A percentile compares a stretch with the other conserved stretches of the same genome.
phyloP scores from a whole-genome alignment of 2,888 invertebrate species.

The Mesochorus sp. region DNA sequence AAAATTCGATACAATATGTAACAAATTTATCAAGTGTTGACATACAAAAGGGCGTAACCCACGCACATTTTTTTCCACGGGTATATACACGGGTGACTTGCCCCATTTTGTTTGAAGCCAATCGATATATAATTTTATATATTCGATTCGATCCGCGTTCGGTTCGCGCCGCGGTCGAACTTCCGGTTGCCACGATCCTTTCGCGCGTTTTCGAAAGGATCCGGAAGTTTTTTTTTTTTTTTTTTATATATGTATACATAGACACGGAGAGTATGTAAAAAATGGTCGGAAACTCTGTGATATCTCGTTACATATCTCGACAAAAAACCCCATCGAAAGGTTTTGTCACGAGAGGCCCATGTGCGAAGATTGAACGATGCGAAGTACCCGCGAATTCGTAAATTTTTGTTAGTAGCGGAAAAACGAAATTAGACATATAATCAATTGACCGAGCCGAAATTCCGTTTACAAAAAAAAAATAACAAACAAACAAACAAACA shows the following conservation, averaged over 20 bases:
- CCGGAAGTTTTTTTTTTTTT: too few species aligned
- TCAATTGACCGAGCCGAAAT: neutral
- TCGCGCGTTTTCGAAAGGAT: conserved; percentile 19
- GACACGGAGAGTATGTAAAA: conserved; percentile 28
- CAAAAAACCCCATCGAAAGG: conserved; percentile 25
- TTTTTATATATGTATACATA: neutral
- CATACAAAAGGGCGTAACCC: neutral
- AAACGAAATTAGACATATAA: neutral
- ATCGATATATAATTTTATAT: neutral
- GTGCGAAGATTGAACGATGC: neutral
- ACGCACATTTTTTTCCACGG: neutral
- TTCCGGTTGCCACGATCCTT: conserved; percentile 25
- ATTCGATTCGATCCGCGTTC: conserved; percentile 39
- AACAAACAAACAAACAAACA: neutral
- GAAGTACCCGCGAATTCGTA: neutral
- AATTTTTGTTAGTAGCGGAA: neutral
- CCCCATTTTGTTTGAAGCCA: neutral
- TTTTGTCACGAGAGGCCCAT: conserved; percentile 27
- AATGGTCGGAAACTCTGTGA: conserved; percentile 11
- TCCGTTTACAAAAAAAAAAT: neutral
- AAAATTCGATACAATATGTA: neutral
- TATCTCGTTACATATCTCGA: conserved; percentile 12
- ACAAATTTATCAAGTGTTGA: neutral
- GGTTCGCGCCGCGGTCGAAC: neutral
- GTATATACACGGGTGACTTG: neutral